Conservation (phyloP, 2,888 invertebrate genomes). For the Alloplasta piceator region DNA sequence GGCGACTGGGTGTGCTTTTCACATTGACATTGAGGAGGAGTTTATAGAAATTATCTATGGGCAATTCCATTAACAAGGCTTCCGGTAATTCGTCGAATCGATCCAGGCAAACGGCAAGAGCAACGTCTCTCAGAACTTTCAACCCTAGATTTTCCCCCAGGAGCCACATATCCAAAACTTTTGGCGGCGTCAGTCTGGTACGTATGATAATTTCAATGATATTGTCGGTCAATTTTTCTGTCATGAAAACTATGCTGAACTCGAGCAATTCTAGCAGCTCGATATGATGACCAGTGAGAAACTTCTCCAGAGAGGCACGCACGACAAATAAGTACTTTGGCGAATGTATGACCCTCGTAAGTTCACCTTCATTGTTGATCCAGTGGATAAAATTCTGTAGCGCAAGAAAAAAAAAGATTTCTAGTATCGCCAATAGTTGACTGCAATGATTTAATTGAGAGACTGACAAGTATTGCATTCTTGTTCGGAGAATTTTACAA, state of each 20-base stretch:
- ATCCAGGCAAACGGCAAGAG: slow-evolving; percentile 72
- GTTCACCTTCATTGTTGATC: slow-evolving; percentile 69
- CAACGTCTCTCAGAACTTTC: slow-evolving; percentile 69
- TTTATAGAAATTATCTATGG: slow-evolving; percentile 66
- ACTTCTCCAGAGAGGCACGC: slow-evolving; percentile 70
- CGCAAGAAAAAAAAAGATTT: too few relatives aligned
- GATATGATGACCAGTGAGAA: slow-evolving; percentile 59
- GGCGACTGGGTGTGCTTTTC: slow-evolving; percentile 56
- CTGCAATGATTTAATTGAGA: too few relatives aligned
- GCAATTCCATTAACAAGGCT: slow-evolving; percentile 59
- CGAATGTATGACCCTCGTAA: slow-evolving; percentile 44
- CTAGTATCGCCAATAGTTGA: too few relatives aligned
- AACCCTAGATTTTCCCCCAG: slow-evolving; percentile 72
- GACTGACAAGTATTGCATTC: too few relatives aligned
- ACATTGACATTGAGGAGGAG: slow-evolving; percentile 73
- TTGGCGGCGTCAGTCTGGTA: slow-evolving; percentile 70
- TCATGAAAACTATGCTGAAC: slow-evolving; percentile 73
- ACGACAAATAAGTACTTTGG: slow-evolving; percentile 58
- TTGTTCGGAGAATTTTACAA: too few relatives aligned
- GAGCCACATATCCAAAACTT: slow-evolving; percentile 73
- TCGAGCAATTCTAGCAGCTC: slow-evolving; percentile 73
- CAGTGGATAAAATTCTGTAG: slow-evolving; percentile 75
- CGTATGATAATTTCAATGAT: slow-evolving; percentile 71
- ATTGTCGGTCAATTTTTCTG: slow-evolving; percentile 72
- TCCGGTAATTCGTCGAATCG: slow-evolving; percentile 72